These are phyloP conservation scores for Therioaphis trifolii DNA, from an alignment of 2,888 invertebrate genomes.

Conservation along the genomic window DNA sequence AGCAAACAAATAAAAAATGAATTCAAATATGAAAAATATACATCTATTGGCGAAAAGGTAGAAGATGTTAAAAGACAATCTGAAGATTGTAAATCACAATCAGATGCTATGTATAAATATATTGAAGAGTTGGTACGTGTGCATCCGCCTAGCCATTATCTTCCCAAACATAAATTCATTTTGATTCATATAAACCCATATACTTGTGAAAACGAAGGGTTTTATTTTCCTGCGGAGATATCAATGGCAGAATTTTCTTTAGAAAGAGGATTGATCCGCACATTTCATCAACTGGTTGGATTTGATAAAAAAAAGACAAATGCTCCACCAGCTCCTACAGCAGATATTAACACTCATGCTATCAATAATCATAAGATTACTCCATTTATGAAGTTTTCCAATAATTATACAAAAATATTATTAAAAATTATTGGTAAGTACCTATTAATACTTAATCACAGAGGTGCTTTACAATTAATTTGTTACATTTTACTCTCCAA, in stretches of 20 bases:
- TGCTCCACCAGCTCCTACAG: constrained; percentile 25
- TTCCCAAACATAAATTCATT: constrained; percentile 50
- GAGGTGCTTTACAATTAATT: too few species aligned
- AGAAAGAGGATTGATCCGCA: constrained; percentile 39
- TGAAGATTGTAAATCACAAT: background rate
- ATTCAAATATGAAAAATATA: background rate
- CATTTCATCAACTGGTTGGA: constrained; percentile 44
- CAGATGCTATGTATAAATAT: constrained; percentile 23
- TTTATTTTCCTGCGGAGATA: constrained; percentile 47
- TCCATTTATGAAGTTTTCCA: background rate
- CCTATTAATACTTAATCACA: background rate
- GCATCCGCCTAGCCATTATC: background rate
- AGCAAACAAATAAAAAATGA: constrained; percentile 1
- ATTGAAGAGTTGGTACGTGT: constrained; percentile 32
- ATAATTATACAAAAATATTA: constrained; percentile 27
- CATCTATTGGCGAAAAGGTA: constrained; percentile 41
- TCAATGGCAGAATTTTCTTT: constrained; percentile 49
- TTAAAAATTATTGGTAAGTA: constrained; percentile 47
- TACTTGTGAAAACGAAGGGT: constrained; percentile 40
- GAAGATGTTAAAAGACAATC: constrained; percentile 18
- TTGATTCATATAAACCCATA: constrained; percentile 49
- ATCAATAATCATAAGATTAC: constrained; percentile 33
- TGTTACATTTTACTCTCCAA: background rate
- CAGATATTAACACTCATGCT: constrained; percentile 45
- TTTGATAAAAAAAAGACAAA: constrained; percentile 32